phyloP scores from a whole-genome alignment of 2,113 vertebrate species.

The Tricholaema leucomelas region DNA sequence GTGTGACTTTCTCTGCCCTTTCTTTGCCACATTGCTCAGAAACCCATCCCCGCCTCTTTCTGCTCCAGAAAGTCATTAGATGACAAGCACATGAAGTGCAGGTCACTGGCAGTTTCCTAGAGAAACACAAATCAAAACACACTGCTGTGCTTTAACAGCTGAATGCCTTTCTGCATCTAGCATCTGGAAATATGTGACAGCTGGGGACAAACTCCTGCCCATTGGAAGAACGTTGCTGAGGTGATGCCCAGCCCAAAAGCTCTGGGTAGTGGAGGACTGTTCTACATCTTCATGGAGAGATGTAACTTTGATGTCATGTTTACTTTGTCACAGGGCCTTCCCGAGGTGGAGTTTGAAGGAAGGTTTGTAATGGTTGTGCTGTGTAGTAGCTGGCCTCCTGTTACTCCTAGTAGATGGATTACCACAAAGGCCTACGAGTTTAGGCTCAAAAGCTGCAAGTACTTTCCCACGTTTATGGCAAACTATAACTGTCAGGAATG shows the following conservation, averaged over 20 bases:
- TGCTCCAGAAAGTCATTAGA: neutral
- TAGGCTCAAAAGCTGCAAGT: neutral
- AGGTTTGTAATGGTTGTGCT: neutral
- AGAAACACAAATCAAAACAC: neutral
- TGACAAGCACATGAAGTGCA: neutral
- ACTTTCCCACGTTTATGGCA: neutral
- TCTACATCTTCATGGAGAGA: neutral
- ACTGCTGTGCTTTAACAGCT: neutral
- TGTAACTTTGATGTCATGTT: neutral
- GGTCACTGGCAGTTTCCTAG: neutral
- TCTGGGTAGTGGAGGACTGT: fast-evolving
- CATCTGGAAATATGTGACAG: neutral
- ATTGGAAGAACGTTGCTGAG: neutral
- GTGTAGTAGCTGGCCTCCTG: neutral
- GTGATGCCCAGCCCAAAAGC: neutral
- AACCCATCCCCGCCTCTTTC: neutral
- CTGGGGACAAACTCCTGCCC: neutral
- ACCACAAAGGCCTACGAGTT: neutral
- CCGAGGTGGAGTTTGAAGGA: neutral
- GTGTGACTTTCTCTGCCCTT: neutral
- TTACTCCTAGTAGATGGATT: neutral
- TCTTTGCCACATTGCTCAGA: neutral
- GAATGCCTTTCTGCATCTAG: neutral
- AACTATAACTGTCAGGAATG: neutral
- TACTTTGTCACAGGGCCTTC: neutral